phyloP scores from a whole-genome alignment of 2,888 invertebrate species.

The Dolichopus griseipennis region DNA sequence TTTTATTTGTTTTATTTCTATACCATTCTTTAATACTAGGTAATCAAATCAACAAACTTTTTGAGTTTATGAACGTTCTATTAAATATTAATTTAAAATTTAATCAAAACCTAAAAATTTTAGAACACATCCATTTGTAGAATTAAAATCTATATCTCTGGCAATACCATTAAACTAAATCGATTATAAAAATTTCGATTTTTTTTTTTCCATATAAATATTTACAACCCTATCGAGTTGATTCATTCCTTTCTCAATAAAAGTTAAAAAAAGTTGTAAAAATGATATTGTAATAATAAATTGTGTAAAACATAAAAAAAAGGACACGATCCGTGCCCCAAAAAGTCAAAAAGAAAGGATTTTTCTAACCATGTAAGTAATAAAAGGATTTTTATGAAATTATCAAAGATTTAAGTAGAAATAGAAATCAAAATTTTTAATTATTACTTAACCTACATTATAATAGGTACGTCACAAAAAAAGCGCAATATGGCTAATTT shows the following conservation, averaged over 20 bases:
- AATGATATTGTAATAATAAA: neutral
- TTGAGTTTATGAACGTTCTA: too few relatives aligned
- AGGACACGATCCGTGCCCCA: slow-evolving; percentile 37
- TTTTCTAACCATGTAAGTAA: slow-evolving; percentile 25
- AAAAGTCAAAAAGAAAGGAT: slow-evolving; percentile 30
- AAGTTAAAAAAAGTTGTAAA: neutral
- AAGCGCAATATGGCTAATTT: neutral
- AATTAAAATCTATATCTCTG: too few relatives aligned
- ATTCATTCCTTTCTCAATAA: neutral
- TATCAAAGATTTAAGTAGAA: neutral
- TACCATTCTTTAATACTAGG: too few relatives aligned
- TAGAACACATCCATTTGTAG: too few relatives aligned
- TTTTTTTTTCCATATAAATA: neutral
- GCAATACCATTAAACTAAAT: too few relatives aligned
- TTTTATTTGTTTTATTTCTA: too few relatives aligned
- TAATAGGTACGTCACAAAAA: neutral
- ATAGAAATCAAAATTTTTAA: too few relatives aligned
- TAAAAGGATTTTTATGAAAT: neutral
- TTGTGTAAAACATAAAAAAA: slow-evolving; percentile 31
- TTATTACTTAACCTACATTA: too few relatives aligned
- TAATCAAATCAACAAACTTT: too few relatives aligned
- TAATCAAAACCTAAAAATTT: too few relatives aligned
- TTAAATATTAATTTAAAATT: too few relatives aligned
- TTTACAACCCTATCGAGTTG: neutral
- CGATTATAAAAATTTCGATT: too few relatives aligned